Conservation (phyloP, 2,113 vertebrate species). For the Pavo muticus region DNA sequence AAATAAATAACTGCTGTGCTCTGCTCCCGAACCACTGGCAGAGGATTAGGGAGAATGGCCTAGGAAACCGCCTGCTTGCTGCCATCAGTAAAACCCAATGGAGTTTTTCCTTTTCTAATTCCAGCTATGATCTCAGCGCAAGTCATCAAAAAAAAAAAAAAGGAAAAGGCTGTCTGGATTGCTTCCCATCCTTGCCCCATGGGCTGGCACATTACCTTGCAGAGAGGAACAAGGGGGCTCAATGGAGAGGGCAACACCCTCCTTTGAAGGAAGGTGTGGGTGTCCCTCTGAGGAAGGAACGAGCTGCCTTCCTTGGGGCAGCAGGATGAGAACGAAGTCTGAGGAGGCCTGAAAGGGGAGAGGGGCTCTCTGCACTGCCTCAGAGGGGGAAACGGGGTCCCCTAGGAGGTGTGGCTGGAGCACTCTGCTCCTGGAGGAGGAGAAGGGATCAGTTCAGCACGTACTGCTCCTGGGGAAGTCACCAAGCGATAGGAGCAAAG, state of each 20-base stretch:
- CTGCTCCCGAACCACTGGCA: conserved; percentile 40
- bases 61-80: neutral
- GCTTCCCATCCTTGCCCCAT: neutral
- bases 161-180: neutral
- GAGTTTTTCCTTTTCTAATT: conserved; percentile 59
- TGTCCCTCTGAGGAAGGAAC: neutral
- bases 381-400: fast-evolving
- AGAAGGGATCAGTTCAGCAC: neutral
- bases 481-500: fast-evolving
- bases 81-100: neutral
- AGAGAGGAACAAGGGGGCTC: neutral
- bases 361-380: neutral
- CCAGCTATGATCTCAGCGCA: conserved; percentile 64
- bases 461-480: neutral
- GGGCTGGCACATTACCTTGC: neutral
- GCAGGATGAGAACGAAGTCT: neutral
- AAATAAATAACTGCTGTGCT: conserved; percentile 32
- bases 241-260: too few species aligned
- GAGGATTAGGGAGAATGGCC: neutral
- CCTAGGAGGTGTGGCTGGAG: neutral
- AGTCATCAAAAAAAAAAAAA: neutral
- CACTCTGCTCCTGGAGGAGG: neutral
- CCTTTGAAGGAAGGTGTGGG: neutral
- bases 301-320: neutral
- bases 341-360: neutral